A percentile compares a stretch with the other conserved stretches of the same genome.
Conservation (phyloP, 2,113 vertebrate genomes). For the Andinoacara biseriatus region DNA sequence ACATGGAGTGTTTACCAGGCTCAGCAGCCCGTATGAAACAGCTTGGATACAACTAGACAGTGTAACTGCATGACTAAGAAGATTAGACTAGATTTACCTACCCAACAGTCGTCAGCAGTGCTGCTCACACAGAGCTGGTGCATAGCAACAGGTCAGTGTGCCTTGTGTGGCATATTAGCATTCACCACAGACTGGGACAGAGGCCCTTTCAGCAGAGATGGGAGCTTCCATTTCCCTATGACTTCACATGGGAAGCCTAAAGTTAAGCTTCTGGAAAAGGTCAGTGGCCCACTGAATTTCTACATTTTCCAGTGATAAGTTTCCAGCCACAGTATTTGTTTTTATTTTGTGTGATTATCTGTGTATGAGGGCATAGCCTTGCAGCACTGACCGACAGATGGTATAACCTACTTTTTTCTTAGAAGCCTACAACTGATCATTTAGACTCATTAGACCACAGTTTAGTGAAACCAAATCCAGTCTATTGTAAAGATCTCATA, state of each 20-base stretch:
- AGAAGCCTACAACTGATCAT: not conserved
- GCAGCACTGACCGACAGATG: not conserved
- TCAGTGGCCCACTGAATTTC: conserved; percentile 35
- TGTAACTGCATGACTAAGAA: conserved; percentile 69
- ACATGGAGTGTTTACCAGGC: conserved; percentile 36
- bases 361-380: not conserved
- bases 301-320: not conserved
- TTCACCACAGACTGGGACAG: conserved; percentile 27
- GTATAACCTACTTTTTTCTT: conserved; percentile 4
- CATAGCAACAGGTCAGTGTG: conserved; percentile 62
- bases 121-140: conserved; percentile 27
- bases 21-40: conserved; percentile 68
- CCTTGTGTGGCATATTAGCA: conserved; percentile 22
- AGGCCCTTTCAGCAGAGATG: conserved; percentile 25
- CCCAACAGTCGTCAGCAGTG: conserved; percentile 52
- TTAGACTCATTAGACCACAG: not conserved
- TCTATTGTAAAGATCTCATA: not conserved
- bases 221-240: conserved; percentile 3
- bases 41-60: conserved; percentile 55
- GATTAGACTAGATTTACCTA: conserved; percentile 78
- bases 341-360: not conserved
- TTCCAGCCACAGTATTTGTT: not conserved
- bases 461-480: not conserved
- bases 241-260: conserved; percentile 20
- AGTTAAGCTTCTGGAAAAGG: conserved; percentile 43